Evolutionary conservation across 2,888 invertebrate genomes (phyloP).

Genomic region (Seira musarum): DNA sequence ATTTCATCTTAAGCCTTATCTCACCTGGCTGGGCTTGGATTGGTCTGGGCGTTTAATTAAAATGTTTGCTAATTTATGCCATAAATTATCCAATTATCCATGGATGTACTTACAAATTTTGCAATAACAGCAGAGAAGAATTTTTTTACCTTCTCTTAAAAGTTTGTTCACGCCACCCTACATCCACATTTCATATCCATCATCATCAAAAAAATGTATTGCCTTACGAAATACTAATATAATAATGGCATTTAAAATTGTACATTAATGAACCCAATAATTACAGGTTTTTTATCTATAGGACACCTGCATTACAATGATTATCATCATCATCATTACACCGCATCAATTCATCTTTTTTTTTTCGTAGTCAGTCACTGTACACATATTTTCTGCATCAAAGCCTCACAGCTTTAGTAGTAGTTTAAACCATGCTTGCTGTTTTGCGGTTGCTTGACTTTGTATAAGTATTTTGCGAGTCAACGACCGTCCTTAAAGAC

Average conservation of each 20-base stretch:
- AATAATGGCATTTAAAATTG: neutral
- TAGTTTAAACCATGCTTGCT: neutral
- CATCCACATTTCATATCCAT: no score
- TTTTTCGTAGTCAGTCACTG: no score
- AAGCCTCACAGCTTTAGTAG: no score
- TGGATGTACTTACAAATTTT: neutral
- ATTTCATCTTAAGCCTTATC: no score
- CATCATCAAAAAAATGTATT: neutral
- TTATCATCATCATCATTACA: neutral
- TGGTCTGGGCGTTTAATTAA: neutral
- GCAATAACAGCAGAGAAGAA: no score
- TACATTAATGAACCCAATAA: neutral
- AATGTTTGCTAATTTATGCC: neutral
- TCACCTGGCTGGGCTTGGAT: no score
- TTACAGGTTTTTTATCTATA: neutral
- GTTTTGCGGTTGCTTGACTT: neutral
- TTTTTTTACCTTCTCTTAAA: neutral
- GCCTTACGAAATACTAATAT: neutral
- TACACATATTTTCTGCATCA: neutral
- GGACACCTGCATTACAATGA: neutral
- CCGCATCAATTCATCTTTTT: neutral
- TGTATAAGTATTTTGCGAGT: neutral
- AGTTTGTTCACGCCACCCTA: neutral
- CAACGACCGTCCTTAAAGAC: constrained; percentile 45
- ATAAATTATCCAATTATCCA: neutral